phyloP scores from a whole-genome alignment of 1,140 invertebrate species.

The Metaphire vulgaris region DNA sequence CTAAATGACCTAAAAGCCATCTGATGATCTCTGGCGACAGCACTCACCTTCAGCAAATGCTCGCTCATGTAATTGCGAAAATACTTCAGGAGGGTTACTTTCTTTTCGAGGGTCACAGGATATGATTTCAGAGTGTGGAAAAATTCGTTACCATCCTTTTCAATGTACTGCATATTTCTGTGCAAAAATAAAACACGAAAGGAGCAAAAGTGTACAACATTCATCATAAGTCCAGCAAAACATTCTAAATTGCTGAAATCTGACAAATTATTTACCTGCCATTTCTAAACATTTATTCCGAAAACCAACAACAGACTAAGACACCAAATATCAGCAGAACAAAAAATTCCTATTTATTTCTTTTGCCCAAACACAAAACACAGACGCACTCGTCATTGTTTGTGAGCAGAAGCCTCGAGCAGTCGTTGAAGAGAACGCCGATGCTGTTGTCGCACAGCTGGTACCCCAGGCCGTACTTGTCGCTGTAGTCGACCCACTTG shows the following conservation, averaged over 20 bases:
- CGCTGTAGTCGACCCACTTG: conserved; percentile 98
- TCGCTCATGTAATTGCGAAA: conserved; percentile 98
- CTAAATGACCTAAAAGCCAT: no score
- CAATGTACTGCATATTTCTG: conserved; percentile 94
- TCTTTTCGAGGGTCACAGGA: conserved; percentile 79
- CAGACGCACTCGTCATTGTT: conserved; percentile 71
- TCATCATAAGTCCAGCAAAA: no score
- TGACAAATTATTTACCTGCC: no score
- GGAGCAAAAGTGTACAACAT: no score
- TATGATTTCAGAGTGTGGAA: conserved; percentile 79
- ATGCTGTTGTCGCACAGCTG: conserved; percentile 90
- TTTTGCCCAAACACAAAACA: no score
- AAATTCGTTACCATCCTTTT: conserved; percentile 74
- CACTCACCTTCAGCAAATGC: conserved; percentile 81
- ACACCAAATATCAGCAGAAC: no score
- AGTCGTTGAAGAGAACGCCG: conserved; percentile 92
- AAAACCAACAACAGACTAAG: no score
- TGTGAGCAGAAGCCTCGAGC: conserved; percentile 78
- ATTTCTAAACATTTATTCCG: no score
- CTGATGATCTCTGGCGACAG: no score
- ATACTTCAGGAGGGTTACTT: conserved; percentile 91
- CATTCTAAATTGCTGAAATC: no score
- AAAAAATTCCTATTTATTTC: no score
- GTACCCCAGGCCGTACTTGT: conserved; percentile 97
- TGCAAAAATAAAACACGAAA: no score